These are phyloP conservation scores for Koerneria pararmatus DNA, from an alignment of 2,888 invertebrate species.

Conservation along the genomic window DNA sequence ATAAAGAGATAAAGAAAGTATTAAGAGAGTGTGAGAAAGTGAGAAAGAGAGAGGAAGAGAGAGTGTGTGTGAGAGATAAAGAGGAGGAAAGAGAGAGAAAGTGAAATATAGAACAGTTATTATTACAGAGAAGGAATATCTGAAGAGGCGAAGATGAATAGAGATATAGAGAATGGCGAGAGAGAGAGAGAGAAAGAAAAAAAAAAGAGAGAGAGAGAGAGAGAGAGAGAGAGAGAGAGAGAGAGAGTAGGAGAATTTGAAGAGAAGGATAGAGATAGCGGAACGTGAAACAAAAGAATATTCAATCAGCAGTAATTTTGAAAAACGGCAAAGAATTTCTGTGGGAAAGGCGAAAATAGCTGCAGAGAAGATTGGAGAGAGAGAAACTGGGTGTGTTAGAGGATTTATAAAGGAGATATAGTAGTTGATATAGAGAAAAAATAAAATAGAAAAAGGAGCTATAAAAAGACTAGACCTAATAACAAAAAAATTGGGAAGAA, in stretches of 20 bases:
- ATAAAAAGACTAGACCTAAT: no score
- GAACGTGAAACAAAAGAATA: no score
- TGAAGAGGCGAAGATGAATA: conserved; percentile 6
- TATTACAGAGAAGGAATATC: no score
- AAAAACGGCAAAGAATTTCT: no score
- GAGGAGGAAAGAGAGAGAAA: neutral
- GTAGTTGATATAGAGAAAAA: no score
- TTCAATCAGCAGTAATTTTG: no score
- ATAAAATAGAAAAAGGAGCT: no score
- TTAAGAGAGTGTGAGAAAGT: neutral
- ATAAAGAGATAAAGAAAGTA: conserved; percentile 1
- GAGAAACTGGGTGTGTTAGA: no score
- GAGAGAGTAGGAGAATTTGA: neutral
- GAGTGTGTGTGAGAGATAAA: neutral
- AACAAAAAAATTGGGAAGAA: no score
- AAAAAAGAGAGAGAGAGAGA: neutral
- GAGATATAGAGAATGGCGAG: neutral
- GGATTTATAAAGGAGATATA: no score
- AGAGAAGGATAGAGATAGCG: neutral
- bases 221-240: neutral
- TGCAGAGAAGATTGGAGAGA: no score
- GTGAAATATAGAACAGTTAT: conserved; percentile 14
- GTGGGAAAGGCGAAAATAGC: no score
- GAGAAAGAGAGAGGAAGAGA: neutral
- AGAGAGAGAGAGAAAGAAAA: neutral